Base-by-base conservation (phyloP, 2,797 vertebrate genomes). In the Psittacula derbiana region DNA sequence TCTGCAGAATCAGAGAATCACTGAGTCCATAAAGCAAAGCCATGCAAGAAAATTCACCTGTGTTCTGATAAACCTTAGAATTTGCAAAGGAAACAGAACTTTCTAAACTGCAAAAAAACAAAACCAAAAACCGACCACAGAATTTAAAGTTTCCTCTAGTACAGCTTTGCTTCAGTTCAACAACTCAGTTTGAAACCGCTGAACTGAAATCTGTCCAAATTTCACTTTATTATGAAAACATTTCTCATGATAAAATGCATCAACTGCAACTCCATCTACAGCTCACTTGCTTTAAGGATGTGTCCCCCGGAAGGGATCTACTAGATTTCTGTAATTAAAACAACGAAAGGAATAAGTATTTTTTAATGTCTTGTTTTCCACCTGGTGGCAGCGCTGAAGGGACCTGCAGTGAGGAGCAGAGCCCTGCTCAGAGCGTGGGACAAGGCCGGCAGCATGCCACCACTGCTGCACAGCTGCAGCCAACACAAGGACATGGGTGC, bases 371-470 rank as follows among this genome's bases (percentile, higher is more conserved):
- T 55, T 0, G 8, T 57, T 46, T 93, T 50, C 15, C 25, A 23
- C 6, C 3, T 24, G 6, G 15, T 21, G 24, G 31, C 24, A 30
- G 31, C 7, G 8, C 40, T 41, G 40, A 44, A 55, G 55, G 83
- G 58, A 53, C 15, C 31, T 3, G 1, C 17, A 11, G 46, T 1
- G 24, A 78, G 72, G 28, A 49, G 38, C 53, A 74, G 31, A 16
- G 18, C 12, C 24, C 31, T 1, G 0, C 6, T 4, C 27, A 41
- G 65, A 46, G n/a, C 24, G 9, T 9, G 67, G 66, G 12, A 69
- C 47, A 4, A 28, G 28, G 16, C 31, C 10, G 2, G 8, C 25
- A 19, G 4, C 3, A 4, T 0, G 1, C 7, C 9, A 30, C 25
- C 36, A 4, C 18, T 10, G 27, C 2, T 3, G 25, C 15, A 28